Conservation (phyloP, 92 coral and sea anemone species). For the Bergia sp. region DNA sequence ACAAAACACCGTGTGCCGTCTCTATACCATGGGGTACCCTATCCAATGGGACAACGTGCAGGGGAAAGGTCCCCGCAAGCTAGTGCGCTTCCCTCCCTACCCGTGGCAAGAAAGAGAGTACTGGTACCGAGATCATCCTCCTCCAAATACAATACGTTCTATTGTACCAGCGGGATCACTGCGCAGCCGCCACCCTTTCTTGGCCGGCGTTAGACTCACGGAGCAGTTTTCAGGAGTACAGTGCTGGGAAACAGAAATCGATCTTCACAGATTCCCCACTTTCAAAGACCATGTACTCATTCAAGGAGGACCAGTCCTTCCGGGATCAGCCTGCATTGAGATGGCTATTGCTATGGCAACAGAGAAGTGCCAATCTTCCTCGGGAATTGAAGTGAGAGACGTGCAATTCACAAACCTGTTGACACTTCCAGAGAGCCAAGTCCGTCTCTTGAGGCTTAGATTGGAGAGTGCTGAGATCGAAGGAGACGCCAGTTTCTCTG, state of each 20-base stretch:
- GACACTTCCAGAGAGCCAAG: constrained; percentile 72
- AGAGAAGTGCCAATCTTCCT: constrained; percentile 54
- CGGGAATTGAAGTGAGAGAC: constrained; percentile 58
- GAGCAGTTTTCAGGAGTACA: constrained; percentile 75
- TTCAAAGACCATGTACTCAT: constrained; percentile 81
- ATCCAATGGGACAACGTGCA: constrained; percentile 69
- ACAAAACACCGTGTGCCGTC: constrained; percentile 71
- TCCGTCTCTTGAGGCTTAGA: constrained; percentile 67
- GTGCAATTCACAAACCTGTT: constrained; percentile 76
- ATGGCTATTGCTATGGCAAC: constrained; percentile 88
- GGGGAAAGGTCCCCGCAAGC: constrained; percentile 52
- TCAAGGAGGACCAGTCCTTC: constrained; percentile 82
- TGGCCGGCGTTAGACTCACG: constrained; percentile 58
- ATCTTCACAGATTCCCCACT: constrained; percentile 68
- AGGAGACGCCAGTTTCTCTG: constrained; percentile 47
- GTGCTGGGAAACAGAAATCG: constrained; percentile 88
- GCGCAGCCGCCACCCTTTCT: constrained; percentile 63
- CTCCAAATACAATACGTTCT: constrained; percentile 52
- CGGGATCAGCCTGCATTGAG: constrained; percentile 86
- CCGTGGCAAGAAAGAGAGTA: constrained; percentile 79
- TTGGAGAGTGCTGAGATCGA: constrained; percentile 37
- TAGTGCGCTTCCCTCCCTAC: constrained; percentile 77
- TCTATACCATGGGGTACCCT: constrained; percentile 72
- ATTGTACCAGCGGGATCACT: constrained; percentile 7
- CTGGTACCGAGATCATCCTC: constrained; percentile 71